Percentiles rank a stretch among this genome's conserved stretches.
phyloP scores from a whole-genome alignment of 2,888 invertebrate species.

The Agonopterix heracliana region DNA sequence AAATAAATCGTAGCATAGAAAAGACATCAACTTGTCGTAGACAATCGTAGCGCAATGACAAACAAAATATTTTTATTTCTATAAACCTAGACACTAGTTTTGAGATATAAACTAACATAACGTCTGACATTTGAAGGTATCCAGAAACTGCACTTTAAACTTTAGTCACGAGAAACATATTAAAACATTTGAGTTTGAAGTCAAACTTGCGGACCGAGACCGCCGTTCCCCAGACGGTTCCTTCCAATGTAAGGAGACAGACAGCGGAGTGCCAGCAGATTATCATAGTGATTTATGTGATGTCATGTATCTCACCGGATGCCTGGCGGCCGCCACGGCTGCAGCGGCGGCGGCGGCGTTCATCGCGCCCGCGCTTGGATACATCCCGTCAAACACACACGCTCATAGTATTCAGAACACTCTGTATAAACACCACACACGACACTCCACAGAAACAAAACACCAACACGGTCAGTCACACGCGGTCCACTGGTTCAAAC shows the following conservation, averaged over 20 bases:
- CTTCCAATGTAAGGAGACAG: slow-evolving; percentile 7
- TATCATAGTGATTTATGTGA: slow-evolving; percentile 23
- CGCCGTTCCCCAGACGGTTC: slow-evolving; percentile 18
- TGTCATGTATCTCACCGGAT: slow-evolving; percentile 81
- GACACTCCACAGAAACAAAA: slow-evolving; percentile 47
- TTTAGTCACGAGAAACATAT: no score
- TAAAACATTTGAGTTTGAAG: no score
- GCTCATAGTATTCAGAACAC: slow-evolving; percentile 58
- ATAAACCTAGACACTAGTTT: no score
- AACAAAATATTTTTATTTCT: no score
- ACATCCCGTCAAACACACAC: slow-evolving; percentile 81
- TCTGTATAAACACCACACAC: slow-evolving; percentile 62
- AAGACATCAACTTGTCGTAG: no score
- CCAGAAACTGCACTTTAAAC: no score
- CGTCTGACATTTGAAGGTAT: no score
- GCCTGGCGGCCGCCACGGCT: slow-evolving; percentile 89
- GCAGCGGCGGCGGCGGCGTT: slow-evolving; percentile 91
- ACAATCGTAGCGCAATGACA: no score
- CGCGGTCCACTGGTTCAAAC: slow-evolving; percentile 39
- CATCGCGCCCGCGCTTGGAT: slow-evolving; percentile 89
- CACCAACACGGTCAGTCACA: slow-evolving; percentile 54
- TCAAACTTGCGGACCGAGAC: slow-evolving; percentile 2
- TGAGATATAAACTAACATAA: no score
- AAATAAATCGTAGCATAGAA: no score
- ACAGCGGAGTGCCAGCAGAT: slow-evolving; percentile 14